Percentiles rank a stretch among this genome's conserved stretches.
These are phyloP conservation scores for Prolemur simus DNA, from an alignment of 2,113 vertebrate species.

Conservation along the genomic window DNA sequence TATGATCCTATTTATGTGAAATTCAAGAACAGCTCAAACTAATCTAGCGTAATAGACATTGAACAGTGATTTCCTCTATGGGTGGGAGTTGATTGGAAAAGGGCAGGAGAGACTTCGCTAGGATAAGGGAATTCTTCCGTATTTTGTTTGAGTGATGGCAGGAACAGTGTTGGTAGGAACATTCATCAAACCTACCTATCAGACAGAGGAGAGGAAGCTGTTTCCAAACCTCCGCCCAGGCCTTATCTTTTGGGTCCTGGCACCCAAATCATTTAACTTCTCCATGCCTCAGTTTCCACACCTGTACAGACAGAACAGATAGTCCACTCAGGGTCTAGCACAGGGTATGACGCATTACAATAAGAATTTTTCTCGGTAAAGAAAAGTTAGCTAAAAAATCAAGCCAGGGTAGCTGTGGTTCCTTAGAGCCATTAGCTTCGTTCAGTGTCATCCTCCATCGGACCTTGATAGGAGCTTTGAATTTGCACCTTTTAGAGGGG, in stretches of 20 bases:
- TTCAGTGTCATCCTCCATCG: not conserved
- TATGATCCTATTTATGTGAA: not conserved
- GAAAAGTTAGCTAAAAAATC: not conserved
- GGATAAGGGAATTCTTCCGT: not conserved
- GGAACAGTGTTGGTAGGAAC: not conserved
- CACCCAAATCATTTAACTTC: not conserved
- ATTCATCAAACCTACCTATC: not conserved
- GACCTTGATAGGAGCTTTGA: not conserved
- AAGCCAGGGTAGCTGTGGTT: not conserved
- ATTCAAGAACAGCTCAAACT: not conserved
- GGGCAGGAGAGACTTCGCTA: not conserved
- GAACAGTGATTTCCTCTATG: not conserved
- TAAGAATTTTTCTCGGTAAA: not conserved
- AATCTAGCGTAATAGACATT: not conserved
- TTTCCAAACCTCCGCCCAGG: not conserved
- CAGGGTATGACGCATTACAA: not conserved
- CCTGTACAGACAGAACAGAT: not conserved
- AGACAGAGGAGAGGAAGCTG: not conserved
- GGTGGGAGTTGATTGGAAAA: not conserved
- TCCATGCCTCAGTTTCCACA: not conserved
- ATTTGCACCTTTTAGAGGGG: not conserved
- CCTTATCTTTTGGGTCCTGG: too few relatives aligned
- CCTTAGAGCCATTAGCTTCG: not conserved
- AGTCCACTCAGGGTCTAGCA: not conserved
- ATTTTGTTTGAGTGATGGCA: not conserved